phyloP scores from a whole-genome alignment of 64 coral and sea anemone genomes.

The Montipora foliosa region DNA sequence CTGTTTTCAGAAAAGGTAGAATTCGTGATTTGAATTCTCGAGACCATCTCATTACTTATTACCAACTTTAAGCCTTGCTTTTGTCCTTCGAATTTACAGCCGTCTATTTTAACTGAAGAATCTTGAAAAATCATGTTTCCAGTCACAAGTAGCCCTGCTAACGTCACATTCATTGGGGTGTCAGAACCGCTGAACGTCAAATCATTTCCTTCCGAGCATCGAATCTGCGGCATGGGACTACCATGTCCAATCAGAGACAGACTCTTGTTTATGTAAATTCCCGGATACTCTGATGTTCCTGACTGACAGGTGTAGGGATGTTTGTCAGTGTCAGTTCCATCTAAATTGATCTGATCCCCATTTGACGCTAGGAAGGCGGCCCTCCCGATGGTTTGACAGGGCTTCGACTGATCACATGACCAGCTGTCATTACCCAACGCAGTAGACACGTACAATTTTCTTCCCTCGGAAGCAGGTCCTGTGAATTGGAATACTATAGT shows the following conservation, averaged over 20 bases:
- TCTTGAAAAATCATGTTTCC: conserved; percentile 7
- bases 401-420: neutral
- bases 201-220: conserved; percentile 23
- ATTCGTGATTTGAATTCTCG: conserved; percentile 1
- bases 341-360: conserved; percentile 30
- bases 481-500: too few relatives aligned
- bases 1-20: conserved; percentile 20
- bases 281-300: conserved; percentile 15
- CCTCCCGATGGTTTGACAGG: conserved; percentile 67
- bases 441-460: too few relatives aligned
- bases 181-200: conserved; percentile 28
- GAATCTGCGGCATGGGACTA: conserved; percentile 14
- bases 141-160: neutral
- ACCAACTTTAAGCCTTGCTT: neutral
- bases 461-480: too few relatives aligned
- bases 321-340: conserved; percentile 46
- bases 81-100: neutral
- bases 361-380: conserved; percentile 25
- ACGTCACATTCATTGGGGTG: neutral
- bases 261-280: conserved; percentile 68
- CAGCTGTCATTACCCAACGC: too few relatives aligned
- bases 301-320: conserved; percentile 63
- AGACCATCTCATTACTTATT: neutral
- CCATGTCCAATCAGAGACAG: conserved; percentile 52
- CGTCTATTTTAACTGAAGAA: neutral